These are phyloP conservation scores for Mesembrinibis cayennensis DNA, from an alignment of 2,113 vertebrate species.

Conservation along the genomic window DNA sequence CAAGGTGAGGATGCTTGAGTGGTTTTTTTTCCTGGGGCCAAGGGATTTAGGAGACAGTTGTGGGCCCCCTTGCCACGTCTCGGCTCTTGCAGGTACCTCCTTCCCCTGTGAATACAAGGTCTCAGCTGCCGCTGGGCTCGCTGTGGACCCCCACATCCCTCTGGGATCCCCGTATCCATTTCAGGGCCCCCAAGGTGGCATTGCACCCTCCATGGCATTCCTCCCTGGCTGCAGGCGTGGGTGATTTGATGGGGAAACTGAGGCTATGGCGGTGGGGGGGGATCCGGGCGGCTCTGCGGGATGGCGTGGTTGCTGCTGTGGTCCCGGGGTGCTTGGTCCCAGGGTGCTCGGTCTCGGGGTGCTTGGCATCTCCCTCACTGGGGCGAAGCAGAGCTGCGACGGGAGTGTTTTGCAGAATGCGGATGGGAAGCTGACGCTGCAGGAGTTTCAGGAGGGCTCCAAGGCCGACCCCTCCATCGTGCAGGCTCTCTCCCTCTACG, in stretches of 20 bases:
- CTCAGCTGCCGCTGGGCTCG: not conserved
- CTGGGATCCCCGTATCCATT: rapidly evolving
- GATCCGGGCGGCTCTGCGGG: rapidly evolving
- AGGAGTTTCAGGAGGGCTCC: slow-evolving; percentile 98
- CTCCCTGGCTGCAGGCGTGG: rapidly evolving
- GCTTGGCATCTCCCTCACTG: rapidly evolving
- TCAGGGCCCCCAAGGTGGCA: not conserved
- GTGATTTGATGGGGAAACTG: not conserved
- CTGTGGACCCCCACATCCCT: not conserved
- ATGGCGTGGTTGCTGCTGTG: rapidly evolving
- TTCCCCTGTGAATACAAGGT: not conserved
- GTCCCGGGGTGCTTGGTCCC: not conserved
- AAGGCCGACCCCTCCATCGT: slow-evolving; percentile 98
- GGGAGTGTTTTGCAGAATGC: slow-evolving; percentile 82
- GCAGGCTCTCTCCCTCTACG: slow-evolving; percentile 95
- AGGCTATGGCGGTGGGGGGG: rapidly evolving
- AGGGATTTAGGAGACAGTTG: not conserved
- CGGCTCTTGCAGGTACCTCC: not conserved
- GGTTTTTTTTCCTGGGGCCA: rapidly evolving
- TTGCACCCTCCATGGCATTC: not conserved
- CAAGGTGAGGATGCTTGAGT: slow-evolving; percentile 78
- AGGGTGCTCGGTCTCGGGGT: not conserved
- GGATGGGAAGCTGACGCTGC: slow-evolving; percentile 93
- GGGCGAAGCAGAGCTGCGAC: rapidly evolving
- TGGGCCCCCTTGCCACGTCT: not conserved